These are phyloP conservation scores for Corythaeola cristata DNA, from an alignment of 2,113 vertebrate species.

Conservation along the genomic window DNA sequence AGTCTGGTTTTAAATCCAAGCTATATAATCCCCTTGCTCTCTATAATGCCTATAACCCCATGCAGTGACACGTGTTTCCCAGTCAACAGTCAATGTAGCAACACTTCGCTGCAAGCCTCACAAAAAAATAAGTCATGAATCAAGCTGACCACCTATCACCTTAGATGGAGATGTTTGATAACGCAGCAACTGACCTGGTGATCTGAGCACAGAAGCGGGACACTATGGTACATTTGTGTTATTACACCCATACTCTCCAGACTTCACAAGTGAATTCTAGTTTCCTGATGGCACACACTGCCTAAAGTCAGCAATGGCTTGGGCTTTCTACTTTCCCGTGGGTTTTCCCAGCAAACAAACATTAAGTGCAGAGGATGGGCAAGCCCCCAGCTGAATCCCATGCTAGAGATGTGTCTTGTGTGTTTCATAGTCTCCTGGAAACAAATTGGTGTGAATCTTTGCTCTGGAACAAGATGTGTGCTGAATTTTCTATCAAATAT, in stretches of 20 bases:
- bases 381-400: not conserved
- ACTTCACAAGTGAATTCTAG: not conserved
- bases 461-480: not conserved
- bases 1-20: not conserved
- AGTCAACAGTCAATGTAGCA: not conserved
- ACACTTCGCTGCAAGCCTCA: not conserved
- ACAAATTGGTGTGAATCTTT: not conserved
- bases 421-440: not conserved
- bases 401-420: not conserved
- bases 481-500: not conserved
- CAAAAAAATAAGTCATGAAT: not conserved
- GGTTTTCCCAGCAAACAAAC: not conserved
- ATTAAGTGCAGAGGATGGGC: not conserved
- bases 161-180: not conserved
- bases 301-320: not conserved
- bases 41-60: not conserved
- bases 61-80: accelerated
- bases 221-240: accelerated
- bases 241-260: not conserved
- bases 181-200: not conserved
- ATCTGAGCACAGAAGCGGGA: not conserved
- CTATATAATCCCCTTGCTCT: not conserved
- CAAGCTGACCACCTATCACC: not conserved
- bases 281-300: not conserved
- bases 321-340: not conserved